Evolutionary conservation across 2,888 invertebrate genomes (phyloP), one percentile per base, ranked within the genome.

Genomic region (Caenorhabditis sp.): DNA sequence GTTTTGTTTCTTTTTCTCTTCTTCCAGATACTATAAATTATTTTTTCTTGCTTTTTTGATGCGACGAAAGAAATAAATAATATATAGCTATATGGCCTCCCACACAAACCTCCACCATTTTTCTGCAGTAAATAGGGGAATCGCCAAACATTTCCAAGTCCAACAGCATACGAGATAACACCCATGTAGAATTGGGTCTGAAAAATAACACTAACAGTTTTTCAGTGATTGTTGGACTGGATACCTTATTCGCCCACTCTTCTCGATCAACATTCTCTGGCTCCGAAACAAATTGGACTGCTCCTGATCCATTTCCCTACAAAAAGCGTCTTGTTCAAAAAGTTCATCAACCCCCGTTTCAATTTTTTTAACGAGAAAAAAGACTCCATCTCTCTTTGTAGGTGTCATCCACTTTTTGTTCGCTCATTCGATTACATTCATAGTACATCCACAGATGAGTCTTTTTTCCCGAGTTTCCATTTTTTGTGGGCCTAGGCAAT

Each of bases 121-220:
- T 95, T 95, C 88, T 95, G 95, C 0, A 95, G 95, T 79, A 95
- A 90, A 89, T 95, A 95, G 0, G 95, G 95, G 89, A 95, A 95
- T 81, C 95, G 91, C 95, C 95, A 95, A 0, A 95, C 95, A 87
- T 95, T 95, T 5, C 95, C 95, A 53, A 95, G 90, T 0, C 95
- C 95, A 1, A 95, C 95, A 5, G 95, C 95, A 85, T 95, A 95
- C 7, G 94, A 94, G 52, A 95, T 93, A n/a, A 95, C 95, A 0
- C 95, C 95, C 81, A 95, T 89, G 21, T 95, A 91, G 88, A 95
- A 95, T 60, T 95, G 95, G 67, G 95, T 90, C 89, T 75, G 36
- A 10, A 61, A 61, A 27, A 8, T 4, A 50, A 50, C 4, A 4
- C 4, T 20, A 50, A 8, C 50, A 20, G 5, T 50, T 4, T 31